Percentiles rank a stretch among this genome's conserved stretches.
phyloP scores from a whole-genome alignment of 2,888 invertebrate species.

The Chrysolina haemoptera region DNA sequence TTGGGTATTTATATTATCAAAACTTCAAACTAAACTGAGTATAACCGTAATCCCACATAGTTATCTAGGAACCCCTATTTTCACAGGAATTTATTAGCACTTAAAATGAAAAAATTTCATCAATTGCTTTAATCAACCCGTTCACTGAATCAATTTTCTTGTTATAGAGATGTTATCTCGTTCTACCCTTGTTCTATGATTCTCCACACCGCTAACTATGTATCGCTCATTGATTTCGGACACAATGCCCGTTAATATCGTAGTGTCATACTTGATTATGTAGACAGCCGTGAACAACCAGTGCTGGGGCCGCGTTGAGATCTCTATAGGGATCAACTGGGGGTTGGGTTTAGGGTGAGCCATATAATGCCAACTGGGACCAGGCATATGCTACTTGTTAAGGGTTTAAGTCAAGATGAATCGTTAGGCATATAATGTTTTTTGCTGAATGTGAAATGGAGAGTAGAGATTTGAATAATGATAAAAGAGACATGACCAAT shows the following conservation, averaged over 20 bases:
- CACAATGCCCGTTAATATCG: slow-evolving; percentile 67
- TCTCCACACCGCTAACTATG: slow-evolving; percentile 51
- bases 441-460: slow-evolving; percentile 27
- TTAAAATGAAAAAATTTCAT: slow-evolving; percentile 61
- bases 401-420: slow-evolving; percentile 59
- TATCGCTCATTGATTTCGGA: slow-evolving; percentile 63
- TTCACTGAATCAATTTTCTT: slow-evolving; percentile 61
- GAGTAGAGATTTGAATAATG: slow-evolving; percentile 31
- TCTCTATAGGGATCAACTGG: slow-evolving; percentile 49
- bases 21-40: slow-evolving; percentile 58
- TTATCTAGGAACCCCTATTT: slow-evolving; percentile 50
- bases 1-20: slow-evolving; percentile 56
- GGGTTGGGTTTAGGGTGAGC: slow-evolving; percentile 54
- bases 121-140: slow-evolving; percentile 65
- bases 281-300: slow-evolving; percentile 57
- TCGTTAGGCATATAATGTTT: slow-evolving; percentile 51
- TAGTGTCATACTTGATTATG: slow-evolving; percentile 68
- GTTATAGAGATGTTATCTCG: slow-evolving; percentile 64
- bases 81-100: slow-evolving; percentile 63
- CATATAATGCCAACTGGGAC: slow-evolving; percentile 60
- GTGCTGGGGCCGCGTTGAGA: slow-evolving; percentile 42
- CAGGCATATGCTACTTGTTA: slow-evolving; percentile 59
- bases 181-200: slow-evolving; percentile 53
- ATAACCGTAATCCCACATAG: slow-evolving; percentile 48
- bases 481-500: slow-evolving; percentile 31